Evolutionary conservation across 2,113 vertebrate species (phyloP), one percentile per base, ranked within the genome.

Genomic region (Sinocyclocheilus anophthalmus): DNA sequence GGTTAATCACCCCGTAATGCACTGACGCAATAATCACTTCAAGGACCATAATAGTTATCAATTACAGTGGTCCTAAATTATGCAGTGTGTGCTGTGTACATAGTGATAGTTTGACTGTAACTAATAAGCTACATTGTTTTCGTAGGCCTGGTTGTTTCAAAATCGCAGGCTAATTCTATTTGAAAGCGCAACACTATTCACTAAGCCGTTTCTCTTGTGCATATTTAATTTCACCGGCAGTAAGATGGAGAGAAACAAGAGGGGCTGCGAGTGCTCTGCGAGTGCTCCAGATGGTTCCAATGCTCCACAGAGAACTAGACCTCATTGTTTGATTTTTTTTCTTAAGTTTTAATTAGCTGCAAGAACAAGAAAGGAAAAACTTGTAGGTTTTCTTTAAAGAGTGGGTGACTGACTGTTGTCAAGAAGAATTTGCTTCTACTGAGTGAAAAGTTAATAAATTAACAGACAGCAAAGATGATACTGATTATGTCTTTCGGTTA

Each of bases 131-230:
- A 30, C 8, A 12, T 30, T 87, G 82, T 86, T 88, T 75, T 75
- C 16, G 59, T 7, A 84, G 81, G 55, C 77, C 61, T 53, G 78
- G 67, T 75, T 89, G 85, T 18, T 83, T 79, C 37, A 70, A 57
- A 88, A 72, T 86, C 33, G 70, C 78, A 73, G 85, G 85, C 85
- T 78, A 88, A 90, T 22, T 85, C 87, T 94, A 94, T 94, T 93
- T 94, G 92, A 87, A 85, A 72, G 85, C 72, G 50, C 70, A 87
- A 80, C 59, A 72, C 85, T 84, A 83, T 87, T 86, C 86, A 72
- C 88, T 87, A 83, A 89, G 76, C 85, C 84, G 77, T 84, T 65
- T 77, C 88, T 87, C 76, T 88, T 33, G 85, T 84, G 87, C 67
- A 80, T 87, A 82, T 89, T 88, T 88, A 86, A 88, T 88, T 83